Conservation (phyloP, 2,113 vertebrate species). For the Antechinus stuartii region DNA sequence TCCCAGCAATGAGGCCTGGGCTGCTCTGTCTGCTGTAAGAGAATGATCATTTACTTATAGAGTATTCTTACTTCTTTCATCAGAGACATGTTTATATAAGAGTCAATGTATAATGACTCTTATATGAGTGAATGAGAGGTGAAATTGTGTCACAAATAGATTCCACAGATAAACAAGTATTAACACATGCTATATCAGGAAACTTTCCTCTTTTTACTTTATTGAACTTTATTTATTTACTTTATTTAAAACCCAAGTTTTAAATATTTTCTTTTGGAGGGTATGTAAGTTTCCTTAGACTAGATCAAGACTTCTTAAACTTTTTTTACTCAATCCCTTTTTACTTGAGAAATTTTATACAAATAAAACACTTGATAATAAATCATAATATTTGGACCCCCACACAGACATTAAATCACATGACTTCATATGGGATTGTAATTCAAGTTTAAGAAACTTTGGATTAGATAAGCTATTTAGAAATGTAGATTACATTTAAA, state of each 20-base stretch:
- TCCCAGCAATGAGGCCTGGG: conserved; percentile 97
- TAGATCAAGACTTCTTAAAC: too few relatives aligned
- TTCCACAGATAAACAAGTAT: neutral
- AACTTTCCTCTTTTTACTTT: neutral
- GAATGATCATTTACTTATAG: conserved; percentile 3
- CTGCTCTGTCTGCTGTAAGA: conserved; percentile 91
- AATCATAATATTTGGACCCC: too few relatives aligned
- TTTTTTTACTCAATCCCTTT: too few relatives aligned
- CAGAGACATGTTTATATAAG: conserved; percentile 3
- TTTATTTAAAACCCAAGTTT: too few relatives aligned
- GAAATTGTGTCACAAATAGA: neutral
- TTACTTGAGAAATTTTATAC: too few relatives aligned
- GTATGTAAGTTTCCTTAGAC: too few relatives aligned
- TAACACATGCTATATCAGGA: neutral
- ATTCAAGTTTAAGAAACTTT: neutral
- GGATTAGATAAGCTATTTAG: neutral
- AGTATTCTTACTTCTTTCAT: neutral
- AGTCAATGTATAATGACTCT: neutral
- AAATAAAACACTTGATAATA: too few relatives aligned
- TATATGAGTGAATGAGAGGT: neutral
- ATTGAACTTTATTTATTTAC: neutral
- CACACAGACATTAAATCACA: too few relatives aligned
- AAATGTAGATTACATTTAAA: neutral
- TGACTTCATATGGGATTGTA: neutral
- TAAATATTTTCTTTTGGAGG: too few relatives aligned